These are phyloP conservation scores for Cacatua alba DNA, from an alignment of 2,113 vertebrate genomes.

Conservation along the genomic window DNA sequence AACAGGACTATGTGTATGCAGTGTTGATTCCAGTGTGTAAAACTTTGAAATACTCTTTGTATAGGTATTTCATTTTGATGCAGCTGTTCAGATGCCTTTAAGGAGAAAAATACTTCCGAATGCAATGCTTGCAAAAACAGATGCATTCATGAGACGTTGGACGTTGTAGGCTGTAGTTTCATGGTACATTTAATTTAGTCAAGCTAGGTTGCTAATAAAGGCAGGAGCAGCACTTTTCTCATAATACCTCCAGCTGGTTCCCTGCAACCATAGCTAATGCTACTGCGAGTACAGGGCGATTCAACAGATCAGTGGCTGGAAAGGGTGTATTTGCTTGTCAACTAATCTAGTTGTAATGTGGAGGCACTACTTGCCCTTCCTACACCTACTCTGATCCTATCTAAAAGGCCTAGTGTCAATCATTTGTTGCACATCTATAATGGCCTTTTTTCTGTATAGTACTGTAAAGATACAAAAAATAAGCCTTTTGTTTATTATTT, in stretches of 20 bases:
- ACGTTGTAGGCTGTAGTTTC: background rate
- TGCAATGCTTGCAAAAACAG: background rate
- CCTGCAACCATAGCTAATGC: fast-evolving
- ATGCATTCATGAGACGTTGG: fast-evolving
- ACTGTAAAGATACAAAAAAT: background rate
- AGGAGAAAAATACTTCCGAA: background rate
- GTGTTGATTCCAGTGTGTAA: fast-evolving
- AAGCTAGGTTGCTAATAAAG: background rate
- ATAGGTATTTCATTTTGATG: fast-evolving
- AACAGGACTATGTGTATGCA: fast-evolving
- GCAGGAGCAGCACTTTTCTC: background rate
- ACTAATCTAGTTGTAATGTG: background rate
- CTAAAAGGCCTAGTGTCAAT: background rate
- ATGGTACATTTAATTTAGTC: fast-evolving
- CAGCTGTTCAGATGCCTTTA: background rate
- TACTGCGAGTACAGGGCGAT: too few species aligned
- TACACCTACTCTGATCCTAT: background rate
- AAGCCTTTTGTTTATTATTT: background rate
- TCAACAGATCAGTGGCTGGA: background rate
- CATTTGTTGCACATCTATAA: background rate
- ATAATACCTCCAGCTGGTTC: background rate
- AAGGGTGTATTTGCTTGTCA: background rate
- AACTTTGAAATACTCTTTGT: background rate
- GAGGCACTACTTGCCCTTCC: background rate
- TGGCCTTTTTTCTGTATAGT: background rate